Conservation (phyloP, 2,113 vertebrate genomes). For the Corythornis cristatus region DNA sequence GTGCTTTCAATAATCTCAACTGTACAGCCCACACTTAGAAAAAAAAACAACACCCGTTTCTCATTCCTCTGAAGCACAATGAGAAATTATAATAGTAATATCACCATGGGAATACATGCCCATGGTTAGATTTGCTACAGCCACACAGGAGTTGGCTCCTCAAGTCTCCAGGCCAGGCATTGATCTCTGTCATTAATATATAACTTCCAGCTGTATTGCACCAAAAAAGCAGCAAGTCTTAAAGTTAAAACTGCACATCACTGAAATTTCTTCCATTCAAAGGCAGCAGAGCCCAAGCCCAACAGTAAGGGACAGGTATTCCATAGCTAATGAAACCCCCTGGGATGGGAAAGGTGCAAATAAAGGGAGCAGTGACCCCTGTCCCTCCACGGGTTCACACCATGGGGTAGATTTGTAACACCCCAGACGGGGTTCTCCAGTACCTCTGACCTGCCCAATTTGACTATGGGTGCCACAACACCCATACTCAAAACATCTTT, state of each 20-base stretch:
- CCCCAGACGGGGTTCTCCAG: not conserved
- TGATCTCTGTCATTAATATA: accelerated
- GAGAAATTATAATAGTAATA: not conserved
- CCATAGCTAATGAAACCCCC: not conserved
- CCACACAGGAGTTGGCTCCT: not conserved
- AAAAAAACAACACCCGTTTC: not conserved
- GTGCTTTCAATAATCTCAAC: not conserved
- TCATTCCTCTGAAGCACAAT: not conserved
- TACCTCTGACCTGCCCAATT: not conserved
- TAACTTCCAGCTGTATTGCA: not conserved
- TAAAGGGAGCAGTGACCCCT: not conserved
- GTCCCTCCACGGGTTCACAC: not conserved
- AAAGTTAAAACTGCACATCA: no score
- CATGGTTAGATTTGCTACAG: not conserved
- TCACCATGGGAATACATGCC: not conserved
- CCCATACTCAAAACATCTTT: no score
- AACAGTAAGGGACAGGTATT: not conserved
- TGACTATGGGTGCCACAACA: no score
- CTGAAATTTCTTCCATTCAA: not conserved
- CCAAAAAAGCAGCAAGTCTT: not conserved
- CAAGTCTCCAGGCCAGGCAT: not conserved
- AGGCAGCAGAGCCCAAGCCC: not conserved
- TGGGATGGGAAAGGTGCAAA: not conserved
- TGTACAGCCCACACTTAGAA: not conserved
- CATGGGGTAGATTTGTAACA: accelerated